Evolutionary conservation across 2,797 vertebrate species (phyloP), one percentile per base, ranked within the genome.

Genomic region (Rhinella marina): DNA sequence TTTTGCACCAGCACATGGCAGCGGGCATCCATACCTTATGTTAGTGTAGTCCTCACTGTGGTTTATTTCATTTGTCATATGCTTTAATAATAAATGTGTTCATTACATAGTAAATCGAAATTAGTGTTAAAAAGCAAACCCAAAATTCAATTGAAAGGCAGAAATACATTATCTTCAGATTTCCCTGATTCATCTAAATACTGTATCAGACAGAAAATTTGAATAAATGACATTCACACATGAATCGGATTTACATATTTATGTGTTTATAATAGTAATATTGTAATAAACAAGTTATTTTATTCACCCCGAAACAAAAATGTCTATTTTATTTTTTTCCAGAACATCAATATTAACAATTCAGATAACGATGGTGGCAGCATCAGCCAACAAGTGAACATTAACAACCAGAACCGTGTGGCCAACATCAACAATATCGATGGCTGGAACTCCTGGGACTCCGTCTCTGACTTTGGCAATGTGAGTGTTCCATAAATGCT

Each of bases 361-460:
- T 72, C 80, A 29, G 83, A 59, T 9, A 86, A 87, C 17, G 59
- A 64, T 10, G 86, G 80, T 1, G 64, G 73, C 23, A 84, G 21
- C 32, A 77, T 66, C 9, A 64, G 76, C 16, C 91, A 91, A 68
- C 86, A n/a, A 27, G 72, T 92, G 80, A 90, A 84, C 7, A 32
- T 93, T 10, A 64, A 87, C 81, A 82, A 86, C 66, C 23, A 90
- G 21, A 70, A 72, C 62, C 84, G 89, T 21, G 68, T 32, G 2
- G 90, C 91, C 90, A 90, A 62, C 89, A 82, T 93, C 84, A 84
- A 72, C 83, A 91, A 91, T 84, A 82, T 80, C 41, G 90, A 90
- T 62, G 81, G 86, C 82, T 85, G 91, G 88, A 91, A 91, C 70
- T 91, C 91, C 87, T 93, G 91, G 91, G 85, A 90, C 82, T 90